Base-by-base conservation (phyloP, 1,140 invertebrate species). In the Zaprionus ghesquierei region DNA sequence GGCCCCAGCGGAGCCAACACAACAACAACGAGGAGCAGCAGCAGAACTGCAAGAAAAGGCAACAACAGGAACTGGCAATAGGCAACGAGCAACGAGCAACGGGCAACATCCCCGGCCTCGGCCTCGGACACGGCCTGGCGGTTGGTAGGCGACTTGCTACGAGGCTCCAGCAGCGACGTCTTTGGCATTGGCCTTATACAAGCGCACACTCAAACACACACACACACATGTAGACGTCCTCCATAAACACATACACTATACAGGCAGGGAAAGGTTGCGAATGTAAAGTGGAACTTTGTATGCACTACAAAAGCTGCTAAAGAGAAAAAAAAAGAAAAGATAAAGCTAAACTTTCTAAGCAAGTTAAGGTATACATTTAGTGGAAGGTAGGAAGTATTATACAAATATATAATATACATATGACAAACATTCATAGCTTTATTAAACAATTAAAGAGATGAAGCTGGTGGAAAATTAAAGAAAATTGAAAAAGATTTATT, bases 211-310 rank as follows among this genome's bases (percentile, higher is more conserved):
- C 4, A 35, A 10, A 50, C 20, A 50, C 9, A 20, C 20, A 58
- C 8, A 44, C 46, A 50, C 12, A 50, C 10, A 22, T 35, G 25
- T 69, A 64, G 64, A 64, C 64, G 70, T 86, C 79, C 75, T 86
- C 68, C 75, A 86, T 69, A 64, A 65, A 58, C 62, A 54, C 54
- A 70, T 44, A 70, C 41, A 74, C 62, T 46, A 50, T 18, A 65
- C 12, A 44, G 13, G 15, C 27, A 33, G 51, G 22, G 46, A 29
- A 15, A 22, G 35, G 8, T 29, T 22, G 54, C 23, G 44, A 68
- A 76, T 44, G 58, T 3, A 12, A 59, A 66, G 13, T 25, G 38
- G 54, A 81, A 81, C 27, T 31, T 31, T 0, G 23, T 27, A 60
- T 81, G 41, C 79, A 27, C 79, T 81, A 18, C 3, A 9, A 10